A percentile compares a stretch with the other conserved stretches of the same genome.
Conservation (phyloP, 2,797 vertebrate genomes). For the Urosaurus nigricauda region DNA sequence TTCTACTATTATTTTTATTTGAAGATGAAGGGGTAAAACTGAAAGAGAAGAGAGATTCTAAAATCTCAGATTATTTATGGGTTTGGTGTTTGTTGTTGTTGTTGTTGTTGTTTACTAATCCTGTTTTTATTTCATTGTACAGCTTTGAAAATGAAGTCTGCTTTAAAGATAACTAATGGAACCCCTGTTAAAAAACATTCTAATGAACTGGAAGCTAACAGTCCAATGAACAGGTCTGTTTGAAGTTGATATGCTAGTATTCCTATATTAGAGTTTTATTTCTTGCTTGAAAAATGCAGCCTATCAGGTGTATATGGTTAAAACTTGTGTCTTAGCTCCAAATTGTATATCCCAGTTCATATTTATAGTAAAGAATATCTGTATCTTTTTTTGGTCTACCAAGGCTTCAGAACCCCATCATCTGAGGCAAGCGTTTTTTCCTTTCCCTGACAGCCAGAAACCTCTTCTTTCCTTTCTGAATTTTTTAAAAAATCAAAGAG, state of each 20-base stretch:
- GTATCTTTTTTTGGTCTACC: background rate
- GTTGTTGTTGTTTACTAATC: too few species aligned
- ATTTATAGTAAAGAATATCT: background rate
- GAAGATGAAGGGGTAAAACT: background rate
- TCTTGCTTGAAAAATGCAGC: background rate
- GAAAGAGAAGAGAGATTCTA: background rate
- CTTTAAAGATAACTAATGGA: slow-evolving; percentile 76
- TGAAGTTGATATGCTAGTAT: slow-evolving; percentile 10
- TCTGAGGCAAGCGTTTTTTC: background rate
- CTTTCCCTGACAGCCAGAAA: background rate
- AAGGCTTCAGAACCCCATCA: background rate
- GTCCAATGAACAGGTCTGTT: slow-evolving; percentile 72
- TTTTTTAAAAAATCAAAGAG: background rate
- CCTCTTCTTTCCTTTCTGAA: background rate
- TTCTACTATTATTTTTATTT: background rate
- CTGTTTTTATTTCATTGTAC: slow-evolving; percentile 68
- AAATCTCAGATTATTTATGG: background rate
- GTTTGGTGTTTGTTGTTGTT: too few species aligned
- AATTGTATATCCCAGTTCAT: background rate
- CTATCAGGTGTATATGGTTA: background rate
- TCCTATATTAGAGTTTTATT: slow-evolving; percentile 1
- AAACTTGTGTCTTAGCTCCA: background rate
- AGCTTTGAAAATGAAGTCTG: slow-evolving; percentile 75
- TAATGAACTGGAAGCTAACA: slow-evolving; percentile 71
- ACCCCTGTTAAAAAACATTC: slow-evolving; percentile 74